phyloP scores from a whole-genome alignment of 2,797 vertebrate genomes.

The Syndactyla subalaris region DNA sequence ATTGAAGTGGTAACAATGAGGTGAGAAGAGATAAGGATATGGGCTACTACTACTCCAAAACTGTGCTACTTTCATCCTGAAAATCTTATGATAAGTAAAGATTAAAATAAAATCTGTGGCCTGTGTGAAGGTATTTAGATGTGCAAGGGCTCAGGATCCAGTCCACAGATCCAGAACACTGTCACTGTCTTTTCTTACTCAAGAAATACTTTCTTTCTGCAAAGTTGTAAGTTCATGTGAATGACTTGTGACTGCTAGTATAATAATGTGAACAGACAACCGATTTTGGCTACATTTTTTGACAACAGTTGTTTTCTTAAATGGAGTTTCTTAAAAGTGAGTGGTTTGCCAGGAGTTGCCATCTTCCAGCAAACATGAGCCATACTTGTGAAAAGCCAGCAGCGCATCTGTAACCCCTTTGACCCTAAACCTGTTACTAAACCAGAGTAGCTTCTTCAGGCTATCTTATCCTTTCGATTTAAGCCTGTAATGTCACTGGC shows the following conservation, averaged over 20 bases:
- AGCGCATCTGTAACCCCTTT: constrained; percentile 3
- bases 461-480: constrained; percentile 32
- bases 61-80: not conserved
- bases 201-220: not conserved
- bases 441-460: constrained; percentile 1
- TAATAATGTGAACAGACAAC: constrained; percentile 34
- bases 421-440: constrained; percentile 30
- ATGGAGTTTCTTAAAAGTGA: constrained; percentile 54
- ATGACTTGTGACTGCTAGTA: not conserved
- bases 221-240: not conserved
- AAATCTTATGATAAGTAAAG: not conserved
- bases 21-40: not conserved
- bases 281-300: not conserved
- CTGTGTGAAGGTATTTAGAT: not conserved
- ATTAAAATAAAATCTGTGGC: not conserved
- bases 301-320: constrained; percentile 41
- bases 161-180: not conserved
- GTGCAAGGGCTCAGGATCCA: not conserved
- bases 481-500: constrained; percentile 36
- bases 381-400: not conserved
- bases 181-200: not conserved
- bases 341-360: constrained; percentile 52
- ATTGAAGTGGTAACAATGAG: fast-evolving
- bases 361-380: not conserved
- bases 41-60: not conserved